These are phyloP conservation scores for Hemistola chrysoprasaria DNA, from an alignment of 2,888 invertebrate species.

Conservation along the genomic window DNA sequence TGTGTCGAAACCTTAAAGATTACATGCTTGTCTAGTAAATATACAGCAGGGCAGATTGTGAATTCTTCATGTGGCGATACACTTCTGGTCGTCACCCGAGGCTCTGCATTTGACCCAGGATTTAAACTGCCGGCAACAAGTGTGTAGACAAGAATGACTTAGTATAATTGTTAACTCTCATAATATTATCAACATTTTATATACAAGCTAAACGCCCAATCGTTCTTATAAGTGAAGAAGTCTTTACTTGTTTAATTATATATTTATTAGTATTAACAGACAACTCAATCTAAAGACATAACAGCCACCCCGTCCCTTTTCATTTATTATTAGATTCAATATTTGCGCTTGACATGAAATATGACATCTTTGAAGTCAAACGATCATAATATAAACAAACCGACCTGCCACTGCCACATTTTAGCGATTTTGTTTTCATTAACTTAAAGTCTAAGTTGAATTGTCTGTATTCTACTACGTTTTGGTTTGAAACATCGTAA, in stretches of 20 bases:
- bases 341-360: no score
- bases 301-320: no score
- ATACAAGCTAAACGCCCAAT: constrained; percentile 9
- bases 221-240: constrained; percentile 34
- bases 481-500: constrained; percentile 36
- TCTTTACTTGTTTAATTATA: constrained; percentile 12
- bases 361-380: no score
- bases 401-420: no score
- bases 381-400: no score
- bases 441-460: no score
- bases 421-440: no score
- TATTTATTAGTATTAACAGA: constrained; percentile 16
- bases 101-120: background rate
- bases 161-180: constrained; percentile 13
- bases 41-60: background rate
- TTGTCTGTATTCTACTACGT: constrained; percentile 4
- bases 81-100: background rate
- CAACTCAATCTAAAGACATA: no score
- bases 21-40: constrained; percentile 2
- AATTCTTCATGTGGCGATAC: no score
- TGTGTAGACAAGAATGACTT: constrained; percentile 8
- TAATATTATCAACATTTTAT: constrained; percentile 6
- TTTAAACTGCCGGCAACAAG: constrained; percentile 2
- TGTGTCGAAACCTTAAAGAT: no score
- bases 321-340: no score